phyloP scores from a whole-genome alignment of 2,113 vertebrate genomes.

The Bos indicus region DNA sequence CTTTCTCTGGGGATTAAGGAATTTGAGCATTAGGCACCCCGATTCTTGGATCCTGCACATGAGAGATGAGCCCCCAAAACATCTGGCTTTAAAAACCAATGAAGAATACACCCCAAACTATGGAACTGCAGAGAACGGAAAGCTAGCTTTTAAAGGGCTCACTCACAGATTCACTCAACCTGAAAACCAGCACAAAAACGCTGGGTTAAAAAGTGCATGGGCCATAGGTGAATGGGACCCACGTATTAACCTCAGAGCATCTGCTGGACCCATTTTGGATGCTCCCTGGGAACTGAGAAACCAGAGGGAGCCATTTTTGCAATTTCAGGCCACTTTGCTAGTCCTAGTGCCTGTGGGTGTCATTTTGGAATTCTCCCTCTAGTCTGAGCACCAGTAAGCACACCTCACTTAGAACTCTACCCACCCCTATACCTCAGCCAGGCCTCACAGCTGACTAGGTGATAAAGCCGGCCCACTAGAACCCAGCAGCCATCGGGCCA shows the following conservation, averaged over 20 bases:
- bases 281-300: not conserved
- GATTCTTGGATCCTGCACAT: not conserved
- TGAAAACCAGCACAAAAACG: not conserved
- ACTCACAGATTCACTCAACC: not conserved
- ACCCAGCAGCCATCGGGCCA: not conserved
- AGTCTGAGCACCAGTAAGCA: not conserved
- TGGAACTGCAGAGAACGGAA: not conserved
- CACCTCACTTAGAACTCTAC: not conserved
- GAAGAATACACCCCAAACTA: not conserved
- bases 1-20: not conserved
- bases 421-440: not conserved
- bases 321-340: not conserved
- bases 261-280: not conserved
- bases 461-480: not conserved
- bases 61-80: not conserved
- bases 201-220: not conserved
- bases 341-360: not conserved
- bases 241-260: not conserved
- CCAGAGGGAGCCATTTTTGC: not conserved
- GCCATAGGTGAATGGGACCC: not conserved
- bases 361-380: not conserved
- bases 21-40: not conserved
- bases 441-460: not conserved
- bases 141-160: not conserved
- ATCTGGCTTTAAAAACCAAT: not conserved